Evolutionary conservation across 2,113 vertebrate species (phyloP), one percentile per base, ranked within the genome.

Genomic region (Hippoglossus stenolepis): DNA sequence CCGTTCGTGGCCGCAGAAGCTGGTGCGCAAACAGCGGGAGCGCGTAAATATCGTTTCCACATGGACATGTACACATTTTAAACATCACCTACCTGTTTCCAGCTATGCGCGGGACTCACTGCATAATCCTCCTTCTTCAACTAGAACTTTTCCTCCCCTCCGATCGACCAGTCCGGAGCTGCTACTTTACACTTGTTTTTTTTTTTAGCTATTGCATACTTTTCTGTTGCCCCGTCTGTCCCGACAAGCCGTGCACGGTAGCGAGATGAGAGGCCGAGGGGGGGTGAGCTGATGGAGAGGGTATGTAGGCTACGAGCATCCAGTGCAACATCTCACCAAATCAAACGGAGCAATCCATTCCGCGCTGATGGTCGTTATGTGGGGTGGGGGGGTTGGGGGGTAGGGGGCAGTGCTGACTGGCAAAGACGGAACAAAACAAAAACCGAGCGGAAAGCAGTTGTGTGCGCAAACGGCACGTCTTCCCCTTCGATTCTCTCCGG

Each of bases 11-110:
- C 14, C 51, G 28, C 75, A 53, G 21, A 35, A 20, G 18, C 65
- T 15, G 75, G 53, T 31, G 74, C 12, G 85, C 73, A 81, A 84
- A 86, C 70, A 77, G 61, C 28, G 45, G 66, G 13, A 76, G 56
- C 65, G 75, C 79, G 56, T 15, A 60, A 65, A 66, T 53, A 72
- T 75, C 62, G 63, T 65, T 67, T 74, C 69, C 59, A 59, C 38
- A 24, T 64, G 62, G 49, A 66, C 47, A 66, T 65, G 2, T 9
- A 63, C 11, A 73, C 15, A 65, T 76, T 6, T 59, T 18, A 87
- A 83, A 81, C 65, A 75, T 40, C 56, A 86, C 94, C 83, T 93
- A 95, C 95, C 95, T 94, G 92, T 78, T 77, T 86, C 65, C 86
- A 78, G 82, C 64, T 62, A 38, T 31, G 81, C 9, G 83, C 62